Evolutionary conservation across 2,113 vertebrate species (phyloP), one percentile per base, ranked within the genome.

Genomic region (Lamprologus sp.): DNA sequence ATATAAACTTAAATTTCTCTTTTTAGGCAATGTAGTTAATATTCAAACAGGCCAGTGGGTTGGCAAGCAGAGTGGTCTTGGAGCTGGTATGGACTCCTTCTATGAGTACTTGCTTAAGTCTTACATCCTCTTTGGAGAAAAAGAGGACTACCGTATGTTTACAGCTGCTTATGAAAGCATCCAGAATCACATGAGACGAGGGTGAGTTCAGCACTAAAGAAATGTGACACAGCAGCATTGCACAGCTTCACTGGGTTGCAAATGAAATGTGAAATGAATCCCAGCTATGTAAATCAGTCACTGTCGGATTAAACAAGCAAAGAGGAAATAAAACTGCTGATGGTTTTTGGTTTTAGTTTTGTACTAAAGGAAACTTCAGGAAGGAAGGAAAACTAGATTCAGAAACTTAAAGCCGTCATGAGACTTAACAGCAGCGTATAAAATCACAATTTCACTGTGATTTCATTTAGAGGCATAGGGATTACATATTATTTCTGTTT

Each of bases 1-100:
- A 31, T 49, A 77, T 31, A 49, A 49, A 31, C 9, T 45, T 73
- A 45, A 42, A 37, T 85, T 53, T 82, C 6, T 84, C 26, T 94
- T 79, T 88, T 15, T 85, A 99, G 99, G 99, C 53, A 99, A 99
- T 15, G 98, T 99, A 65, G 97, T 99, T 79, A 98, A 99, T 91
- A 99, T 99, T 93, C 98, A 99, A 95, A 99, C 98, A 3, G 99
- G 98, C 55, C 97, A 97, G 28, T 99, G 99, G 99, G 97, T 99
- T 65, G 97, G 98, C 26, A 99, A 97, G 94, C 99, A 99, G 90
- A 99, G 99, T n/a, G 99, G 98, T 4, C 91, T 99, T 73, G 99
- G 99, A 53, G 98, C 98, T 2, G 99, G 99, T 3, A 97, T 97
- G 77, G 99, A 99, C 87, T 99, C 98, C 0, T 99, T 99, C 95